Base-by-base conservation (phyloP, 1,140 invertebrate species). In the Eueides isabella region DNA sequence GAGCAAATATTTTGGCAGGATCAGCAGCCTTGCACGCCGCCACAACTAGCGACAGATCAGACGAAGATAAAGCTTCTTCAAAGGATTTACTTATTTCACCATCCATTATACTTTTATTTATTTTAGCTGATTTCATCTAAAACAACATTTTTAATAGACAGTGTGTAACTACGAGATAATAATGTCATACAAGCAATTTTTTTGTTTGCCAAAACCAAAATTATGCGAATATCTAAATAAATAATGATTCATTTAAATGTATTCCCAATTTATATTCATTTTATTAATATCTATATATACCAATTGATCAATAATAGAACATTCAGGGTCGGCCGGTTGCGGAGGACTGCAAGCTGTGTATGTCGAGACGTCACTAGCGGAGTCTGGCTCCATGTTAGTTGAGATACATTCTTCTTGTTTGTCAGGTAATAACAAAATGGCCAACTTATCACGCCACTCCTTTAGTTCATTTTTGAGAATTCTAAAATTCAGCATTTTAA, bases 1-100 rank as follows among this genome's bases (percentile, higher is more conserved):
- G 86, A 9, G 89, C 90, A 90, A 98, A 98, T 9, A 98, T 95
- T 74, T 95, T 93, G 5, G 95, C 92, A 0, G 96, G 95, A 83
- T 97, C 96, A 1, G 97, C 97, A 72, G 95, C 95, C 72, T 98
- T 96, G 85, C 98, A 98, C 2, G 97, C 96, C 76, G 96, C 96
- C 78, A 98, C 95, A 2, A 98, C 97, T 19, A 98, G 90, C 38
- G 95, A 94, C 29, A 99, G 93, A 92, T 98, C 97, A 55, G 96
- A 96, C 9, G 96, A 96, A 4, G 97, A 96, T 44, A 99, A 90
- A 2, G 98, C 98, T 90, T 97, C 94, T 87, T 98, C 96, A 84
- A 99, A 98, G 9, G 97, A 97, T 33, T 95, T 94, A 88, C 97
- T 97, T 0, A 97, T 93, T 80, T 98, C 95, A 2, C 97, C 96